phyloP scores from a whole-genome alignment of 2,888 invertebrate genomes.

The Argynnis bischoffii region DNA sequence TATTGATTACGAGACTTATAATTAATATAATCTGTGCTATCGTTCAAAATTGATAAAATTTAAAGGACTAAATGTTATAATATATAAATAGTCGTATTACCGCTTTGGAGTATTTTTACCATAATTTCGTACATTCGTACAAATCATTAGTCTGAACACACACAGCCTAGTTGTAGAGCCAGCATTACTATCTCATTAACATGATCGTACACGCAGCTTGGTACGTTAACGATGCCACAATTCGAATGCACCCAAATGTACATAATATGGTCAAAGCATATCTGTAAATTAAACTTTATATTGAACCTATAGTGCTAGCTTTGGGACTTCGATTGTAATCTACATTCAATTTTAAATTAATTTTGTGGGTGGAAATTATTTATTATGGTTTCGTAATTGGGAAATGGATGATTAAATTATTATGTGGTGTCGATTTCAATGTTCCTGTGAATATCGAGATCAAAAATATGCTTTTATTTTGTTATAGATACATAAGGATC shows the following conservation, averaged over 20 bases:
- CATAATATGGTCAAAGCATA: slow-evolving; percentile 29
- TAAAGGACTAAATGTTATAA: too few species aligned
- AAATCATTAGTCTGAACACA: slow-evolving; percentile 6
- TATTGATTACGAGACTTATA: too few species aligned
- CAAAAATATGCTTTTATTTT: too few species aligned
- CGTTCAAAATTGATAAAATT: too few species aligned
- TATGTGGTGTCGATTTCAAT: slow-evolving; percentile 1
- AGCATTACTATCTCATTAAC: slow-evolving; percentile 32
- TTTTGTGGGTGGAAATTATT: slow-evolving; percentile 13
- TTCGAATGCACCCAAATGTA: slow-evolving; percentile 22
- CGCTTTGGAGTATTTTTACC: too few species aligned
- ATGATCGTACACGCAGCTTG: slow-evolving; percentile 25
- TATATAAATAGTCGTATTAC: too few species aligned
- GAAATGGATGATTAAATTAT: slow-evolving; percentile 6
- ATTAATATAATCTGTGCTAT: too few species aligned
- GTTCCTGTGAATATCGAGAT: background rate
- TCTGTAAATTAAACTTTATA: slow-evolving; percentile 25
- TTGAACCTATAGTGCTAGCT: background rate
- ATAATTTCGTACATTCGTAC: background rate
- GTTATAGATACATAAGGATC: too few species aligned
- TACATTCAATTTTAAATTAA: slow-evolving; percentile 20
- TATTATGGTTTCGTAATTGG: slow-evolving; percentile 13
- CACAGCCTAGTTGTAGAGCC: slow-evolving; percentile 8
- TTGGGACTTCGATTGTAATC: slow-evolving; percentile 17
- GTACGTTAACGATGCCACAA: slow-evolving; percentile 29